Base-by-base conservation (phyloP, 2,113 vertebrate species). In the Chloroceryle aenea region DNA sequence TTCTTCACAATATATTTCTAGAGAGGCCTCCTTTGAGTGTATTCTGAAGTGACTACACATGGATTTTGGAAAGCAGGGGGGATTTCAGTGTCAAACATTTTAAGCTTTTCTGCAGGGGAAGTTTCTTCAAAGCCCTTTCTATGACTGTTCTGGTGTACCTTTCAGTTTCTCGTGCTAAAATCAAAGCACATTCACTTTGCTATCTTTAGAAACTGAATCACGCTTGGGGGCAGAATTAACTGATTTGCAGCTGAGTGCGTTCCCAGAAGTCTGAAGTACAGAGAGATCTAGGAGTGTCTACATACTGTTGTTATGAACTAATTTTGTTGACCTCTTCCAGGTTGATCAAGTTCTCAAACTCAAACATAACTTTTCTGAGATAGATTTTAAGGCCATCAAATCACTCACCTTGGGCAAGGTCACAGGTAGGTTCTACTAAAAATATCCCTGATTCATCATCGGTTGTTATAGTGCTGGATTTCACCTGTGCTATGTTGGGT, bases 331-430 rank as follows among this genome's bases (percentile, higher is more conserved):
- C 87, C 56, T 97, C 90, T 97, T 97, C 81, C 95, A 99, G 99
- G 97, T 99, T 97, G 99, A 99, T 97, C 98, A 99, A 95, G 98
- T 99, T 93, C 97, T 98, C 89, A 98, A 98, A 97, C 97, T 98
- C 95, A 99, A 98, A 92, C 99, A 99, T 94, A 99, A 98, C 74
- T 98, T 99, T 96, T 99, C 99, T 29, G 99, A 99, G 80, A 98
- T 95, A 19, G 98, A 99, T 89, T 98, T 99, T 96, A 99, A 98
- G 96, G 97, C 98, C 63, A 97, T 98, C 97, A 98, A 98, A 95
- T 99, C 99, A 38, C 98, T 99, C 90, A 99, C 98, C 77, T 97
- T 99, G 97, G 99, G 99, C 94, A 99, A 99, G 98, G 97, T 99
- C 96, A 97, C 98, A 98, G 98, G 99, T 99, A 98, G 97, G 98